Evolutionary conservation across 2,113 vertebrate species (phyloP), one percentile per base, ranked within the genome.

Genomic region (Picathartes gymnocephalus): DNA sequence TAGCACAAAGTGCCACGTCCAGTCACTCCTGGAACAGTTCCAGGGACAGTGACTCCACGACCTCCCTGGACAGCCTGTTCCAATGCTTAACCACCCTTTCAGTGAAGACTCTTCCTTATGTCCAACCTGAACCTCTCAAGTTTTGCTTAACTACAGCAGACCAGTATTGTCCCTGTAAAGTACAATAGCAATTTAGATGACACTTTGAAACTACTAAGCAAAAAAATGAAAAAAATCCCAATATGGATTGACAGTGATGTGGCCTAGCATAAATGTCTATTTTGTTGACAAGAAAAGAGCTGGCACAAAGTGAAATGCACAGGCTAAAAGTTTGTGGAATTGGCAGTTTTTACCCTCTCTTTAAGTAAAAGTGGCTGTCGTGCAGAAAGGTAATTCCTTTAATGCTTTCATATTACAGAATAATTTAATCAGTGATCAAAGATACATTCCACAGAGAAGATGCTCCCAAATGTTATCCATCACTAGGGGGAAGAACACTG

Each of bases 281-380:
- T 50, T 70, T 24, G 28, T n/a, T 58, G 22, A 71, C n/a, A 44
- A 61, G 18, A 42, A 79, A 48, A 18, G 42, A 25, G 22, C 16
- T 35, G 6, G 9, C 33, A 72, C 48, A 1, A 9, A 48, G 6
- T n/a, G 31, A 42, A 51, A 50, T 0, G 4, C 1, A 0, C 4
- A 78, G 39, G 17, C 19, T 54, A 21, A 13, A 66, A 27, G 23
- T n/a, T 37, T 39, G 27, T 22, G 22, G 16, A 65, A 73, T 0
- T 31, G 31, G 68, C 7, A 56, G 25, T 58, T 81, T 28, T 19
- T 22, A 9, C 21, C 7, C 35, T 12, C 7, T 18, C 31, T 51
- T 37, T 27, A 50, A 50, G 33, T 44, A 40, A 24, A 81, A 81
- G 35, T 30, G 47, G 13, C 11, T 35, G 13, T 54, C 15, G 24